Conservation (phyloP, 2,797 vertebrate genomes). For the Serranus cabrilla region DNA sequence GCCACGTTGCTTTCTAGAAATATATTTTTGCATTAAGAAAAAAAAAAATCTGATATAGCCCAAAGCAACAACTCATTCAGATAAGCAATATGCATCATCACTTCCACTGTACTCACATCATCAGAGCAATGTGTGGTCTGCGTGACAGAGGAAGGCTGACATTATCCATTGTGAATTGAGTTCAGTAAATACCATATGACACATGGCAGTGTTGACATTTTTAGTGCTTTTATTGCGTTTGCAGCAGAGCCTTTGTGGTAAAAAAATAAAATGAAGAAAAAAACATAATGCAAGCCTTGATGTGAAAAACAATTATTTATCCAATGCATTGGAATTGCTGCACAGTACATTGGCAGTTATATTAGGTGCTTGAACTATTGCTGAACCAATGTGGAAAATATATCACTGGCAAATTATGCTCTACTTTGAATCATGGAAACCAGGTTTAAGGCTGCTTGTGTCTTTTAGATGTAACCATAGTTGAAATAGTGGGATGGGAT, state of each 20-base stretch:
- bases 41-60: slow-evolving; percentile 9
- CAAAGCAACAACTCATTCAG: slow-evolving; percentile 43
- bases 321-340: neutral
- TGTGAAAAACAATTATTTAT: neutral
- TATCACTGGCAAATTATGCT: neutral
- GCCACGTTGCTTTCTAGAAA: slow-evolving; percentile 67
- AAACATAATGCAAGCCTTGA: too few relatives aligned
- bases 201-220: neutral
- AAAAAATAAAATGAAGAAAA: neutral
- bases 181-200: neutral
- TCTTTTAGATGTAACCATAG: slow-evolving; percentile 18
- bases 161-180: neutral
- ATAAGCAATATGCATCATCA: slow-evolving; percentile 37
- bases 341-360: neutral
- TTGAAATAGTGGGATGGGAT: slow-evolving; percentile 16
- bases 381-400: neutral
- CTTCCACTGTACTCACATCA: slow-evolving; percentile 38
- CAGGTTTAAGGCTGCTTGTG: neutral
- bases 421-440: neutral
- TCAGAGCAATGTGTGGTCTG: slow-evolving; percentile 23
- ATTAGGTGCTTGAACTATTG: neutral
- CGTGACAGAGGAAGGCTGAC: neutral
- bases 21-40: slow-evolving; percentile 34
- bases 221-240: neutral
- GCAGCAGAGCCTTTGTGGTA: neutral